A percentile compares a stretch with the other conserved stretches of the same genome.
phyloP scores from a whole-genome alignment of 2,797 vertebrate species.

The Esox masquinongy region DNA sequence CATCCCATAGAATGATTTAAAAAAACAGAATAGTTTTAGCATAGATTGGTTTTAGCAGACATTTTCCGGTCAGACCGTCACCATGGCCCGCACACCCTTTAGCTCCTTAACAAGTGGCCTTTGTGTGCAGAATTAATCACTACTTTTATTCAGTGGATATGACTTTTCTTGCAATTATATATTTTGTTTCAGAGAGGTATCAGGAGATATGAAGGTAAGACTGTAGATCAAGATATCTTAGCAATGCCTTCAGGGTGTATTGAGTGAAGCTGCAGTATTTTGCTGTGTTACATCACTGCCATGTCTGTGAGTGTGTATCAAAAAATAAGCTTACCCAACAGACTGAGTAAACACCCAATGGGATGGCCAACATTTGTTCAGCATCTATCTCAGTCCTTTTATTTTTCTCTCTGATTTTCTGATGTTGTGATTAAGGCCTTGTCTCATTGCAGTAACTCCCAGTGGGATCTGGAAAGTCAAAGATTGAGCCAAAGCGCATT shows the following conservation, averaged over 20 bases:
- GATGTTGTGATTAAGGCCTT: too few relatives aligned
- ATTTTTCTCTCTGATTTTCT: too few relatives aligned
- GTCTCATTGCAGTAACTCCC: too few relatives aligned
- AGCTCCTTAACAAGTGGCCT: background rate
- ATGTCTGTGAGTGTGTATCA: constrained; percentile 6
- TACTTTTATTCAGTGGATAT: constrained; percentile 15
- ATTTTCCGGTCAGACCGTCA: constrained; percentile 19
- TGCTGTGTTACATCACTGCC: constrained; percentile 1
- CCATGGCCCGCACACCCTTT: constrained; percentile 4
- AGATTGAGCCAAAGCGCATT: too few relatives aligned
- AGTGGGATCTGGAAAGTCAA: too few relatives aligned
- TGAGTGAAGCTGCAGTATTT: background rate
- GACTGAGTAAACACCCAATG: background rate
- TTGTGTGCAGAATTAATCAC: constrained; percentile 19
- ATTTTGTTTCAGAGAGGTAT: background rate
- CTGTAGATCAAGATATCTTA: background rate
- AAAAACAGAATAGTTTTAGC: constrained; percentile 10
- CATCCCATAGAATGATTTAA: constrained; percentile 50
- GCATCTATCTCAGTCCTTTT: constrained; percentile 4
- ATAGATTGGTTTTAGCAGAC: constrained; percentile 31
- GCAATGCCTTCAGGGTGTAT: background rate
- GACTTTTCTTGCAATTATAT: background rate
- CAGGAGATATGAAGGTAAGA: background rate
- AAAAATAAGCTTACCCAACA: background rate
- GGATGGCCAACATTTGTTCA: constrained; percentile 8